These are phyloP conservation scores for Threskiornis aethiopicus DNA, from an alignment of 2,797 vertebrate genomes.

Conservation along the genomic window DNA sequence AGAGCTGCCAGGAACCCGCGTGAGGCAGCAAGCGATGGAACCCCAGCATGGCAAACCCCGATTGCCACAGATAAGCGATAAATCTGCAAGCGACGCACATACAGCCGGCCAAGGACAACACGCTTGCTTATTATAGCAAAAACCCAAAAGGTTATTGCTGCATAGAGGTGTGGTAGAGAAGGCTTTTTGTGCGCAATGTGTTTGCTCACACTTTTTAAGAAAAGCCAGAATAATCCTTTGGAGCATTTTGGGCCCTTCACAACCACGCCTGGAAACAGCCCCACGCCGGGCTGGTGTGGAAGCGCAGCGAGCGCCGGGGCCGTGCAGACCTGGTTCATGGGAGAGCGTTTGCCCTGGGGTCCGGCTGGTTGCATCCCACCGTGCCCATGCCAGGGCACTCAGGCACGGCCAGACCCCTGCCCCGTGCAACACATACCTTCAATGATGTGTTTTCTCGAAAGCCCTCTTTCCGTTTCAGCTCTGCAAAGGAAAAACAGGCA, in stretches of 20 bases:
- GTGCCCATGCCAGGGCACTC: background rate
- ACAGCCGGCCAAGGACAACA: rapidly evolving
- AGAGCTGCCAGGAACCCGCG: rapidly evolving
- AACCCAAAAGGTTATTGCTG: background rate
- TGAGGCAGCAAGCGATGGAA: background rate
- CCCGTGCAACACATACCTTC: slow-evolving; percentile 81
- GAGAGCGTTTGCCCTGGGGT: rapidly evolving
- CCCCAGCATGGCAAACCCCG: background rate
- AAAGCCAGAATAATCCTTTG: rapidly evolving
- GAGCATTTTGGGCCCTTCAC: background rate
- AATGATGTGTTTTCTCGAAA: slow-evolving; percentile 97
- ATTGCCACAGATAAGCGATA: background rate
- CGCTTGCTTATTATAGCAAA: background rate
- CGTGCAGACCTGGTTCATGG: rapidly evolving
- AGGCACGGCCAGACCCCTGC: rapidly evolving
- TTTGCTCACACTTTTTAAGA: rapidly evolving
- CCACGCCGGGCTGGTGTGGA: rapidly evolving
- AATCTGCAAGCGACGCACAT: background rate
- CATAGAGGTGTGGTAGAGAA: rapidly evolving
- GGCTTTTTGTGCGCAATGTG: rapidly evolving
- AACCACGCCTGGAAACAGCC: background rate
- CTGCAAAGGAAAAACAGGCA: slow-evolving; percentile 69
- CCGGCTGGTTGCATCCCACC: rapidly evolving
- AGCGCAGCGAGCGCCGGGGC: rapidly evolving
- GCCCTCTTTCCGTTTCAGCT: slow-evolving; percentile 94